These are phyloP conservation scores for Pseudorhombus dupliciocellatus DNA, from an alignment of 2,113 vertebrate genomes.

Conservation along the genomic window DNA sequence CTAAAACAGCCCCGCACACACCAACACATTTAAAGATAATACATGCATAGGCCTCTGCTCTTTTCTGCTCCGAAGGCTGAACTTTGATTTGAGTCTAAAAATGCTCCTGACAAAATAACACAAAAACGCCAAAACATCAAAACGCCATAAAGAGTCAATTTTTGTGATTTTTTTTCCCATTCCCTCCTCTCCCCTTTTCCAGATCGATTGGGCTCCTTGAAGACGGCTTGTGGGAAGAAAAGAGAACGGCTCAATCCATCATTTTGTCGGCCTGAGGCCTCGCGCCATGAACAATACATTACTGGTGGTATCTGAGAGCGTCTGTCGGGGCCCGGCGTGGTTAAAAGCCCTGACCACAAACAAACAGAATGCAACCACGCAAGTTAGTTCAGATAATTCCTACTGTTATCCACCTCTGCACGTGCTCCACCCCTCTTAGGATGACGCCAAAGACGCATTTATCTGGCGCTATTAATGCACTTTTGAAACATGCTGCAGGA, in stretches of 20 bases:
- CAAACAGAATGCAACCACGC: slow-evolving; percentile 61
- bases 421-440: slow-evolving; percentile 11
- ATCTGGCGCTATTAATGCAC: no score
- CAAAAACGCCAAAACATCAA: slow-evolving; percentile 64
- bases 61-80: slow-evolving; percentile 42
- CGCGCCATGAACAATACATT: slow-evolving; percentile 69
- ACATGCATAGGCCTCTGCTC: slow-evolving; percentile 16
- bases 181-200: slow-evolving; percentile 38
- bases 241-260: slow-evolving; percentile 67
- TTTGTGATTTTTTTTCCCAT: slow-evolving; percentile 30
- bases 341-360: slow-evolving; percentile 66
- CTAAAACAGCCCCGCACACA: background rate
- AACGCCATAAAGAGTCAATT: slow-evolving; percentile 65
- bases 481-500: background rate
- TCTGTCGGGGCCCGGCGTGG: slow-evolving; percentile 44
- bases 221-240: slow-evolving; percentile 71
- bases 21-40: slow-evolving; percentile 39
- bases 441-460: slow-evolving; percentile 26
- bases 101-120: slow-evolving; percentile 61
- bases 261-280: slow-evolving; percentile 64
- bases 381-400: slow-evolving; percentile 52
- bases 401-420: background rate
- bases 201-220: slow-evolving; percentile 74
- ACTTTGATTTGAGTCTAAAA: slow-evolving; percentile 57
- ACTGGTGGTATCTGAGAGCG: slow-evolving; percentile 54